Percentiles rank a stretch among this genome's conserved stretches.
Conservation (phyloP, 2,113 vertebrate species). For the Hystrix brachyura region DNA sequence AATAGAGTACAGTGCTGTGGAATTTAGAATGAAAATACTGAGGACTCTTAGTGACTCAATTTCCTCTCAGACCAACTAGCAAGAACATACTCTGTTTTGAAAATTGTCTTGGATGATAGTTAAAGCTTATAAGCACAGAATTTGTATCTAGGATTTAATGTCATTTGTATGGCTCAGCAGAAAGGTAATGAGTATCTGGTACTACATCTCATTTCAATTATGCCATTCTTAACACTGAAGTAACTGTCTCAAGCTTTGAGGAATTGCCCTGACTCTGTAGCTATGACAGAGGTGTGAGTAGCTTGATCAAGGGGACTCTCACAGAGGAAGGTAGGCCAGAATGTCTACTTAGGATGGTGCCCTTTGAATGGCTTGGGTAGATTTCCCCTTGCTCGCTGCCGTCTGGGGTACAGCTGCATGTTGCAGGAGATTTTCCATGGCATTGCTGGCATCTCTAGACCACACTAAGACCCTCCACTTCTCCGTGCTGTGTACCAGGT, state of each 20-base stretch:
- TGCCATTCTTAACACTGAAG: background rate
- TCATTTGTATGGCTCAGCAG: background rate
- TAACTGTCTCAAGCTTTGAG: accelerated
- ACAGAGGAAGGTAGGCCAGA: background rate
- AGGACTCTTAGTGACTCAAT: background rate
- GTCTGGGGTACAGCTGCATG: accelerated
- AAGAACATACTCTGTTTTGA: background rate
- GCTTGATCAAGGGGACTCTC: background rate
- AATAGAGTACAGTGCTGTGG: background rate
- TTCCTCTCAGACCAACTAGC: background rate
- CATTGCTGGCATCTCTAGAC: background rate
- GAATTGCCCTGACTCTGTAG: background rate
- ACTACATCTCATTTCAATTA: background rate
- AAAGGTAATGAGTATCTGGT: background rate
- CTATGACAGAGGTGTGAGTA: background rate
- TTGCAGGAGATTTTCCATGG: background rate
- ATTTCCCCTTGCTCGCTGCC: background rate
- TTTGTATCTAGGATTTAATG: background rate
- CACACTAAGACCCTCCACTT: background rate
- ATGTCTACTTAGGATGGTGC: background rate
- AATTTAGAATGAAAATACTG: background rate
- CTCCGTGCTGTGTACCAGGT: background rate
- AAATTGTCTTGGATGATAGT: background rate
- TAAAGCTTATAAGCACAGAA: background rate
- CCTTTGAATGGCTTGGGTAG: background rate